Base-by-base conservation (phyloP, 2,888 invertebrate species). In the Nowickia ferox region DNA sequence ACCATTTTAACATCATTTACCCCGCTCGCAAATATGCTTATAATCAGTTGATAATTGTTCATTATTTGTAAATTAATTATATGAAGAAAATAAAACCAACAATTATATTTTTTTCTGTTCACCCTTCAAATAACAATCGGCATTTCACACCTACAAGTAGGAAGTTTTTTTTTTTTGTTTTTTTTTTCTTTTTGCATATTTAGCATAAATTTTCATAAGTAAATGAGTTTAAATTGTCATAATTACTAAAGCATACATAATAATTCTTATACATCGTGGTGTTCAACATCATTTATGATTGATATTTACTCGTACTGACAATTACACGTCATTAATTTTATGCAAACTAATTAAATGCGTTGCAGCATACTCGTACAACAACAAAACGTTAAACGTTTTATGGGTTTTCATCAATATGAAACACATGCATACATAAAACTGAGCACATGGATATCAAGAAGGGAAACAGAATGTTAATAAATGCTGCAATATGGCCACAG, bases 251-350 rank as follows among this genome's bases (percentile, higher is more conserved):
- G 44, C 51, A 51, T 17, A 38, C 38, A 68, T 30, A 44, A 30
- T 30, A 30, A 30, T 30, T 30, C 30, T 30, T 9, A 55, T 10
- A 55, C 10, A 40, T 71, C 44, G 11, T 22, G 6, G 30, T 71
- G 42, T 15, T 55, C 38, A 63, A 63, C 68, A 69, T n/a, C 15
- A 9, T 38, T 78, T 68, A 68, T 61, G 69, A 71, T 79, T 84
- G 71, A 84, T 79, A 75, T 79, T 75, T 57, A 79, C 76, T 40
- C 57, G 17, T 11, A 44, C 40, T 48, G 51, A 65, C 63, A 79
- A 75, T 79, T 71, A 75, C 30, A 69, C 55, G 30, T 71, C 71
- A 79, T 79, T 75, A 57, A 69, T 79, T 79, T 65, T 65, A 66
- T 22, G 48, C 13, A n/a, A 66, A 57, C 42, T 77, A 77, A 72